Percentiles rank a stretch among this genome's conserved stretches.
phyloP scores from a whole-genome alignment of 2,888 invertebrate species.

The Panzeria rudis region DNA sequence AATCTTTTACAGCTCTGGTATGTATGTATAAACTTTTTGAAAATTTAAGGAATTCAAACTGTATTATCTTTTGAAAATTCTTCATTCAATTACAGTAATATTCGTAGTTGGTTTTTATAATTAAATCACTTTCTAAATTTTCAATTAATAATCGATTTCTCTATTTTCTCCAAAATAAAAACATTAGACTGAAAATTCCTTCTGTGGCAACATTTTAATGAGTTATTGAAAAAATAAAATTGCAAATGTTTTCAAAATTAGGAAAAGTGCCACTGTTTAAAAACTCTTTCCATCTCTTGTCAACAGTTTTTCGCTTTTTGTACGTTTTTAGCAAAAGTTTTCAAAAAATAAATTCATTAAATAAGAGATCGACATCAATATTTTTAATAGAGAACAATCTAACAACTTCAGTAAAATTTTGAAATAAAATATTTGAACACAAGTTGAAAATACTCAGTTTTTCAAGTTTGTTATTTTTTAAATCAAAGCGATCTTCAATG shows the following conservation, averaged over 20 bases:
- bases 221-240: conserved; percentile 48
- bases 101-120: conserved; percentile 31
- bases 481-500: conserved; percentile 16
- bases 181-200: conserved; percentile 44
- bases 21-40: too few relatives aligned
- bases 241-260: conserved; percentile 21
- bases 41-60: too few relatives aligned
- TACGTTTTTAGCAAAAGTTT: conserved; percentile 1
- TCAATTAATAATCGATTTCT: conserved; percentile 14
- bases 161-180: conserved; percentile 45
- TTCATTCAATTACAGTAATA: neutral
- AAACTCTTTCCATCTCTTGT: conserved; percentile 20
- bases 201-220: conserved; percentile 25
- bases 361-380: conserved; percentile 28
- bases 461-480: too few relatives aligned
- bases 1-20: too few relatives aligned
- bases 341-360: conserved; percentile 26
- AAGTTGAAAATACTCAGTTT: conserved; percentile 18
- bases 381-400: conserved; percentile 22
- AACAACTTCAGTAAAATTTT: conserved; percentile 1
- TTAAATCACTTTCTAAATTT: too few relatives aligned
- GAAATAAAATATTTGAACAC: neutral
- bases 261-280: conserved; percentile 18
- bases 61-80: too few relatives aligned
- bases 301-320: conserved; percentile 1